Conservation (phyloP, 1,140 invertebrate species). For the Cryptotermes secundus region DNA sequence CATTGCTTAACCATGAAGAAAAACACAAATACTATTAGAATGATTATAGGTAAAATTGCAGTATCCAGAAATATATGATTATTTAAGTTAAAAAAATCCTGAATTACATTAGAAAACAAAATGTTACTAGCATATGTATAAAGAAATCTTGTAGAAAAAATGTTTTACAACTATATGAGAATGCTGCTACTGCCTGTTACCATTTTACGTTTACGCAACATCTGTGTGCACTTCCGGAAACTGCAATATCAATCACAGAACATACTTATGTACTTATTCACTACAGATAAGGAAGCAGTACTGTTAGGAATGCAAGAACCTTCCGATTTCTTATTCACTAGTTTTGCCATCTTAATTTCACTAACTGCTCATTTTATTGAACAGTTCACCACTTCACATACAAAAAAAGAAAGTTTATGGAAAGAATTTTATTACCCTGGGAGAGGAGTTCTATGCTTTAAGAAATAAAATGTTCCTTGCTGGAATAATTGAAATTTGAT, state of each 20-base stretch:
- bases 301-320: background rate
- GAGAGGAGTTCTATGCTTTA: too few species aligned
- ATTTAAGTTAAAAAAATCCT: background rate
- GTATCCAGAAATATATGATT: background rate
- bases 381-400: background rate
- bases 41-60: background rate
- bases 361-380: background rate
- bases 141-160: too few species aligned
- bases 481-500: background rate
- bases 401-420: background rate
- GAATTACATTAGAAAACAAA: background rate
- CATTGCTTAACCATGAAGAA: background rate
- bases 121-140: background rate
- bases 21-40: constrained; percentile 6
- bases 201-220: background rate
- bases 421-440: background rate
- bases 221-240: background rate
- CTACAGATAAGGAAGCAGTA: background rate
- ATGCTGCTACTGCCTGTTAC: background rate
- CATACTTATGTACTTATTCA: background rate
- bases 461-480: background rate
- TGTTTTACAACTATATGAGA: background rate
- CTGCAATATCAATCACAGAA: constrained; percentile 11
- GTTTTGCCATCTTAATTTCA: background rate
- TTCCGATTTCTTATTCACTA: background rate